Evolutionary conservation across 2,113 vertebrate genomes (phyloP).

Genomic region (Pedionomus torquatus): DNA sequence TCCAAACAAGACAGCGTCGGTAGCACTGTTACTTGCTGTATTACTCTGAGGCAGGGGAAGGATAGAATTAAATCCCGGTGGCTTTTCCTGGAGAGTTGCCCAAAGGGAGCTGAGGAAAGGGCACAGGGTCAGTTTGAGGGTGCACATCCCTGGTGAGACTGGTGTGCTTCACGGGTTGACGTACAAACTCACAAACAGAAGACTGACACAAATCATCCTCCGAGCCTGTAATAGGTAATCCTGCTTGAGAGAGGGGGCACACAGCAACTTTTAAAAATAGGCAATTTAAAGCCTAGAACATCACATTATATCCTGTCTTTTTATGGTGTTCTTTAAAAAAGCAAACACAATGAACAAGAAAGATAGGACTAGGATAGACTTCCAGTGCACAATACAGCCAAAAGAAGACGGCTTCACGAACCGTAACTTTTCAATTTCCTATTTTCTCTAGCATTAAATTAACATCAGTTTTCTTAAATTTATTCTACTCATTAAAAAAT

Average conservation of each 20-base stretch:
- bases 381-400: neutral
- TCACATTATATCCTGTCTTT: neutral
- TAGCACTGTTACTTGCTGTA: neutral
- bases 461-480: neutral
- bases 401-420: neutral
- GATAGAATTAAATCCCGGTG: neutral
- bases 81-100: neutral
- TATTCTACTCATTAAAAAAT: neutral
- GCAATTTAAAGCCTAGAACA: neutral
- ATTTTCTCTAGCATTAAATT: neutral
- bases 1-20: neutral
- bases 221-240: neutral
- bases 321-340: neutral
- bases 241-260: neutral
- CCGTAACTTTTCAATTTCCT: neutral
- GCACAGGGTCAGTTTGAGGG: neutral
- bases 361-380: neutral
- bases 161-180: neutral
- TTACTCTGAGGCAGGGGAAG: neutral
- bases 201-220: neutral
- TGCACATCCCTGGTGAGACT: neutral
- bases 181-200: neutral
- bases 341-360: neutral
- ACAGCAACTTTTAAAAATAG: neutral
- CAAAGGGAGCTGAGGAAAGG: neutral